Evolutionary conservation across 2,113 vertebrate genomes (phyloP).

Genomic region (Lepus americanus): DNA sequence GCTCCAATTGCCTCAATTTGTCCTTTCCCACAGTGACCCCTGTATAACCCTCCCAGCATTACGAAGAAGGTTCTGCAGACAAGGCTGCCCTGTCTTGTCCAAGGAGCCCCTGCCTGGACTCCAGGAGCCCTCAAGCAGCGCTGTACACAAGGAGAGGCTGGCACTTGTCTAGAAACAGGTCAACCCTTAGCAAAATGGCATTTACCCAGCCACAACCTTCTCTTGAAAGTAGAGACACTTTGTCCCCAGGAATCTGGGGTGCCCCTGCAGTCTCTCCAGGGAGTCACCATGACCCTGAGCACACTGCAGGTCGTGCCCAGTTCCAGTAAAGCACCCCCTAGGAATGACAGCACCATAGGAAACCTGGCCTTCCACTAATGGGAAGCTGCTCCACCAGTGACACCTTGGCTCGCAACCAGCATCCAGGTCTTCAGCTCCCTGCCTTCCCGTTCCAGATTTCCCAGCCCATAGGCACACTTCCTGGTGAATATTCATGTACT

Average conservation of each 20-base stretch:
- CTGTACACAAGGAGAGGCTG: background rate
- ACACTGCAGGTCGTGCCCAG: background rate
- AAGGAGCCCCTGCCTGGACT: background rate
- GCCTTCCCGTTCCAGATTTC: background rate
- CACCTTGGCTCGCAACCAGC: background rate
- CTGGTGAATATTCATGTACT: background rate
- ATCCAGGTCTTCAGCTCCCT: background rate
- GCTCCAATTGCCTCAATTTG: background rate
- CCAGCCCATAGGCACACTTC: background rate
- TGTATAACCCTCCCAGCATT: background rate
- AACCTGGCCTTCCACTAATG: background rate
- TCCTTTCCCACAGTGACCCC: background rate
- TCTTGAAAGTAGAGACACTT: no score
- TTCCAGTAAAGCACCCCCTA: no score
- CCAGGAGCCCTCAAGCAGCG: background rate
- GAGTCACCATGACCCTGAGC: background rate
- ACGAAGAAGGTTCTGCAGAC: background rate
- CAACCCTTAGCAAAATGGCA: background rate
- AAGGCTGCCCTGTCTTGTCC: background rate
- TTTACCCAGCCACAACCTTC: background rate
- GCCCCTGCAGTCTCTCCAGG: background rate
- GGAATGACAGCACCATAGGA: background rate
- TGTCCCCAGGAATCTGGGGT: background rate
- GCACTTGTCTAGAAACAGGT: background rate
- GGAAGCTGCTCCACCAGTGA: background rate